Evolutionary conservation across 1,140 invertebrate genomes (phyloP).

Genomic region (Yoshiicerus persimilis): DNA sequence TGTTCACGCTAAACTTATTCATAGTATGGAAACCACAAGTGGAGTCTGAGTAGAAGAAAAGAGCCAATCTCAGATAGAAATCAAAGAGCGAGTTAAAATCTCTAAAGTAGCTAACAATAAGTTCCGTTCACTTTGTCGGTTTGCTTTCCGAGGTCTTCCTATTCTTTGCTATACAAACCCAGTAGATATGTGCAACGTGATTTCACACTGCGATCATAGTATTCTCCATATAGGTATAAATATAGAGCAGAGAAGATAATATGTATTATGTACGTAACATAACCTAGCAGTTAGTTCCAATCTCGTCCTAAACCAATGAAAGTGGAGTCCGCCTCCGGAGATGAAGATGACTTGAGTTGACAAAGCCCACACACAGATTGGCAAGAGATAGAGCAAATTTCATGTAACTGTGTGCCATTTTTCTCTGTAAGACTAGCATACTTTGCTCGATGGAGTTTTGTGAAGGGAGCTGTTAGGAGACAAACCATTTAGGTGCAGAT

Average conservation of each 20-base stretch:
- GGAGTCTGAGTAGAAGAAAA: neutral
- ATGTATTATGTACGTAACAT: neutral
- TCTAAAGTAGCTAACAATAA: slow-evolving; percentile 17
- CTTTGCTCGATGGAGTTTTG: neutral
- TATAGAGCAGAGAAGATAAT: neutral
- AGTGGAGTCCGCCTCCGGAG: neutral
- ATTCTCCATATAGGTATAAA: neutral
- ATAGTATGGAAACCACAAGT: slow-evolving; percentile 12
- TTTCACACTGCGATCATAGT: neutral
- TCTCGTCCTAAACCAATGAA: neutral
- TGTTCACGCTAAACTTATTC: neutral
- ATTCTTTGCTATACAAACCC: neutral
- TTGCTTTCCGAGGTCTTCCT: neutral
- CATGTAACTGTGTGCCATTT: slow-evolving; percentile 16
- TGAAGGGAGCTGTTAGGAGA: neutral
- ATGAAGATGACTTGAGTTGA: slow-evolving; percentile 33
- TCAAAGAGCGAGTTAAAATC: slow-evolving; percentile 17
- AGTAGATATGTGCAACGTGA: neutral
- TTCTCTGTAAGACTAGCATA: neutral
- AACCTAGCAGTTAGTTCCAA: neutral
- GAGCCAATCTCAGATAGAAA: slow-evolving; percentile 1
- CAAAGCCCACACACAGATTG: slow-evolving; percentile 27
- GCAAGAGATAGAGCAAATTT: slow-evolving; percentile 16
- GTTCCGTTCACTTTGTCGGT: slow-evolving; percentile 18
- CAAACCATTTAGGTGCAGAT: slow-evolving; percentile 24